These are phyloP conservation scores for Zosterops borbonicus DNA, from an alignment of 2,113 vertebrate genomes.

Conservation along the genomic window DNA sequence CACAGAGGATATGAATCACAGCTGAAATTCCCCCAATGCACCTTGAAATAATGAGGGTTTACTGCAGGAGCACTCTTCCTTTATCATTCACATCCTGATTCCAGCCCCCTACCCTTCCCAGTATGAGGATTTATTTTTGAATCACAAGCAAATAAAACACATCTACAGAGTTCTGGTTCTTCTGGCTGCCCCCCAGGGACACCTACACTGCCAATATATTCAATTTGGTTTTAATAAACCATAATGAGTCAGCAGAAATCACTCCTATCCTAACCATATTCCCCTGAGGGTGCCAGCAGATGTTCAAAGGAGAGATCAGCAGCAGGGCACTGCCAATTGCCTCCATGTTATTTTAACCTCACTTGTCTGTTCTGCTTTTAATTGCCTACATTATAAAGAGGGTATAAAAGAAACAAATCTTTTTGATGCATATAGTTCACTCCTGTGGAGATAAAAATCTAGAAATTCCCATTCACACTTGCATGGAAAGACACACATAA, in stretches of 20 bases:
- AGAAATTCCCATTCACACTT: background rate
- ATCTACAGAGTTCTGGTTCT: background rate
- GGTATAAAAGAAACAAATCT: background rate
- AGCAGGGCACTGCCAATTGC: background rate
- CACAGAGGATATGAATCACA: background rate
- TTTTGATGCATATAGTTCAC: background rate
- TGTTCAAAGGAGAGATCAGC: constrained; percentile 22
- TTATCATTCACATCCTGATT: background rate
- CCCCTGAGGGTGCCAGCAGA: background rate
- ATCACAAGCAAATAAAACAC: background rate
- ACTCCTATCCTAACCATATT: background rate
- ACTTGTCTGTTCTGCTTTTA: constrained; percentile 8
- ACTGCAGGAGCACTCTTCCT: background rate
- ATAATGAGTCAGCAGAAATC: constrained; percentile 45
- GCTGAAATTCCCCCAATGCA: background rate
- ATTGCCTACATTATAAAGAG: background rate
- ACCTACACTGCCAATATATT: background rate
- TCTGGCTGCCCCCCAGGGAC: background rate
- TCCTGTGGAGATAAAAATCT: background rate
- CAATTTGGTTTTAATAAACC: constrained; percentile 48
- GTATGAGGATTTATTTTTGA: background rate
- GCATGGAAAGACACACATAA: background rate
- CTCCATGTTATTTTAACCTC: background rate
- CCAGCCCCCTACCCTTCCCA: background rate
- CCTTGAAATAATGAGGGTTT: background rate